Evolutionary conservation across 2,797 vertebrate genomes (phyloP), one percentile per base, ranked within the genome.

Genomic region (Eutrigla gurnardus): DNA sequence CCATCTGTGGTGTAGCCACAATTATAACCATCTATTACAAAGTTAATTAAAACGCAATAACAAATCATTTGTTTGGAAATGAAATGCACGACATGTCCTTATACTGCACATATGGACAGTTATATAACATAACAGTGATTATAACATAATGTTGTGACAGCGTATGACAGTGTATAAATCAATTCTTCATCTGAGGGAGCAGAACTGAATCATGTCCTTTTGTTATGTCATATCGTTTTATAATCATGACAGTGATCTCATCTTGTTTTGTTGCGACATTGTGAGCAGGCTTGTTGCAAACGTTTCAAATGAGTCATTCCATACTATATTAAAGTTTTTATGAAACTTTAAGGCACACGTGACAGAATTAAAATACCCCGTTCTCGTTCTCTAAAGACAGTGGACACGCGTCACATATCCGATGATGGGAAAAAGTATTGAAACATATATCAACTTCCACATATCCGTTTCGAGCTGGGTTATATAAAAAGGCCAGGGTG

Each of bases 401-500:
- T 6, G 7, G 2, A 14, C 45, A 13, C 12, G 32, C 53, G 13
- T 61, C 9, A 52, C 12, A 49, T 12, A 7, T 40, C 49, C 43
- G 47, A 9, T 62, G 25, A 25, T 25, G 43, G n/a, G 25, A 2
- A 32, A 55, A 13, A 47, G 32, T 55, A 5, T 39, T n/a, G 45
- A 69, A 65, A 49, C 25, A 18, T 36, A 12, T 4, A 36, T 32
- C 37, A 49, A 4, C 25, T 65, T 15, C 45, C 39, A 64, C 52
- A 35, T 35, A 39, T 55, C 32, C 47, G 15, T 74, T 67, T 43
- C 33, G 70, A 33, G 62, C 17, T 60, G 58, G 18, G 12, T 65
- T 54, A 62, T 59, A 47, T 75, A 14, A 71, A 53, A 50, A 45
- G 7, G 45, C 32, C 54, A 40, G 13, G 46, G 55, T 33, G 65